Conservation (phyloP, 2,113 vertebrate genomes). For the Ascaphus truei region DNA sequence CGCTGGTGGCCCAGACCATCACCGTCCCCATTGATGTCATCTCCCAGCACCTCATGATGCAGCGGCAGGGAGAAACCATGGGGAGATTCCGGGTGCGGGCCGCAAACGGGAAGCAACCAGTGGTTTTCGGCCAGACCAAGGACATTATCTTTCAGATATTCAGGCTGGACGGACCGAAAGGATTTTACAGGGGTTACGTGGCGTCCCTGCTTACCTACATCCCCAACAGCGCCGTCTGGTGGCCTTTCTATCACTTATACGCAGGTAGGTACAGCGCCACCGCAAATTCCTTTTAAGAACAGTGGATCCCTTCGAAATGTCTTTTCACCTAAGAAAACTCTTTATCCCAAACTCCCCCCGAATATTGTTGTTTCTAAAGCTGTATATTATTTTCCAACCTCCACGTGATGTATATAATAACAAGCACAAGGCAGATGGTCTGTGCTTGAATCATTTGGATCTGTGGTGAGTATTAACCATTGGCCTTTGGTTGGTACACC, state of each 20-base stretch:
- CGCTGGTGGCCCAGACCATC: slow-evolving; percentile 94
- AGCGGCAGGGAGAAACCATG: slow-evolving; percentile 76
- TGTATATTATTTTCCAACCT: too few relatives aligned
- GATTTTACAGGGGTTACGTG: slow-evolving; percentile 93
- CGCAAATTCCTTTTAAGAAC: too few relatives aligned
- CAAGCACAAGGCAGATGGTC: too few relatives aligned
- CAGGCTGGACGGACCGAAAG: slow-evolving; percentile 76
- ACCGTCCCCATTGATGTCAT: slow-evolving; percentile 91
- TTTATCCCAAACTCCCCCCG: too few relatives aligned
- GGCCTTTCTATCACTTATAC: slow-evolving; percentile 98
- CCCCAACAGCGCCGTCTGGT: slow-evolving; percentile 95
- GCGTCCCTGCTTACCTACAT: slow-evolving; percentile 94
- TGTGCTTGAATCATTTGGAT: too few relatives aligned
- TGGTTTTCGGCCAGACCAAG: slow-evolving; percentile 81
- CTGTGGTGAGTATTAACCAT: too few relatives aligned
- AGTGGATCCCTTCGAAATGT: too few relatives aligned
- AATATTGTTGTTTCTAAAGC: too few relatives aligned
- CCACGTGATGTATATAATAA: too few relatives aligned
- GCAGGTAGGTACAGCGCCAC: slow-evolving; percentile 66
- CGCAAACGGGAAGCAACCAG: slow-evolving; percentile 43
- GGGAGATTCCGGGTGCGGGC: slow-evolving; percentile 76
- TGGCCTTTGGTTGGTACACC: too few relatives aligned
- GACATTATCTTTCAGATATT: slow-evolving; percentile 89
- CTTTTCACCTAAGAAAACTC: too few relatives aligned
- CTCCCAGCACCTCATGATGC: slow-evolving; percentile 97